These are phyloP conservation scores for Latrodectus geometricus DNA, from an alignment of 1,140 invertebrate species.

Conservation along the genomic window DNA sequence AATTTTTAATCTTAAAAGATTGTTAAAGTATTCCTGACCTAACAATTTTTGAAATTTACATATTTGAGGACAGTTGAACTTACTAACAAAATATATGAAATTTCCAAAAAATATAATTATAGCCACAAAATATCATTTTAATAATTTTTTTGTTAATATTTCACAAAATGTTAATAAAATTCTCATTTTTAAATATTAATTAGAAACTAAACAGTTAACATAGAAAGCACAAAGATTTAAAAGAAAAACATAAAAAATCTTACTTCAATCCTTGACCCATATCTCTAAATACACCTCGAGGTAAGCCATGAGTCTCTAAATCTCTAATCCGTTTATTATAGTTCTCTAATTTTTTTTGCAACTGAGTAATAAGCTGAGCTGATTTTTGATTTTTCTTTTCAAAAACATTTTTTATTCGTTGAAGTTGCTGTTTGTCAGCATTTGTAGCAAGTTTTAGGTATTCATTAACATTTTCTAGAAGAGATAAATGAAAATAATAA, in stretches of 20 bases:
- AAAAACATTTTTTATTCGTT: slow-evolving; percentile 95
- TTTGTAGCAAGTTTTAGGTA: slow-evolving; percentile 93
- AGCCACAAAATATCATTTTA: background rate
- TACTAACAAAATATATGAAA: background rate
- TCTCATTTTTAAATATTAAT: too few species aligned
- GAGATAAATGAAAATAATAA: background rate
- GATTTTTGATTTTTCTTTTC: slow-evolving; percentile 99
- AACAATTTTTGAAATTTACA: too few species aligned
- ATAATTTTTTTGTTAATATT: too few species aligned
- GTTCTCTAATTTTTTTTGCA: slow-evolving; percentile 93
- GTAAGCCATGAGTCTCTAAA: slow-evolving; percentile 83
- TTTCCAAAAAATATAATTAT: background rate
- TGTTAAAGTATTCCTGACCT: too few species aligned
- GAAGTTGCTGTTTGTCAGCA: slow-evolving; percentile 91
- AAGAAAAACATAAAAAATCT: background rate
- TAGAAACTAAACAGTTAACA: too few species aligned
- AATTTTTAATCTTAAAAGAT: too few species aligned
- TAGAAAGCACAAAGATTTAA: background rate
- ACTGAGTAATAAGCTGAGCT: slow-evolving; percentile 88
- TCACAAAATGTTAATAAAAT: too few species aligned
- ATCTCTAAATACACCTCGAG: slow-evolving; percentile 88
- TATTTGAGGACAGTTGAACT: too few species aligned
- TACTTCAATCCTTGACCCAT: slow-evolving; percentile 95
- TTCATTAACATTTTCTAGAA: slow-evolving; percentile 89
- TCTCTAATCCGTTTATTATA: slow-evolving; percentile 82